Evolutionary conservation across 2,888 invertebrate genomes (phyloP).

Genomic region (Sinhomidia bicolor): DNA sequence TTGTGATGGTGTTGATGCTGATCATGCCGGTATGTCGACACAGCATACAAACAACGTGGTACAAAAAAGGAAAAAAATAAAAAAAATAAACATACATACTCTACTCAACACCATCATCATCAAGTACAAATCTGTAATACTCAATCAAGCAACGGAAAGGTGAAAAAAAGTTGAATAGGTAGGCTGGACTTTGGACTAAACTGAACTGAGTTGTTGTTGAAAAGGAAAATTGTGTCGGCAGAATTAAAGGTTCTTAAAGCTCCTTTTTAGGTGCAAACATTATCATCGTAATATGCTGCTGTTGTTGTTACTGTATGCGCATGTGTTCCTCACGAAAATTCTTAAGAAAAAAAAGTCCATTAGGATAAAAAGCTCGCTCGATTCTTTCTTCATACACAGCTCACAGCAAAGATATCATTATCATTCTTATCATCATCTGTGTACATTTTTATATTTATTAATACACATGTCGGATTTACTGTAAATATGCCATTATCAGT

Average conservation of each 20-base stretch:
- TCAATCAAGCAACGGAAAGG: slow-evolving; percentile 7
- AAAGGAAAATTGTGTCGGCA: slow-evolving; percentile 18
- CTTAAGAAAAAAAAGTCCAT: slow-evolving; percentile 37
- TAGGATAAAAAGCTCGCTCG: slow-evolving; percentile 26
- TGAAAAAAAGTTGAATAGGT: slow-evolving; percentile 4
- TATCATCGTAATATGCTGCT: not conserved
- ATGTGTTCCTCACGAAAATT: not conserved
- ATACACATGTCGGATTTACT: slow-evolving; percentile 19
- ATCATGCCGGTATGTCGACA: not conserved
- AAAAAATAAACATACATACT: not conserved
- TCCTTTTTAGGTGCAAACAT: slow-evolving; percentile 30
- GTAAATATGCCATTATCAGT: not conserved
- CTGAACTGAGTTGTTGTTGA: too few relatives aligned
- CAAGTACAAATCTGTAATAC: not conserved
- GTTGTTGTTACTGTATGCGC: not conserved
- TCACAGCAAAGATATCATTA: not conserved
- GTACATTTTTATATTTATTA: not conserved
- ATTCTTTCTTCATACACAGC: too few relatives aligned
- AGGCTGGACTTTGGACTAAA: not conserved
- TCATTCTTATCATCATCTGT: not conserved
- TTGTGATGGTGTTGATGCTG: not conserved
- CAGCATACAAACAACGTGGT: too few relatives aligned
- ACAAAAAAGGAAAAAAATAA: not conserved
- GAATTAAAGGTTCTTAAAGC: not conserved
- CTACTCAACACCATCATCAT: not conserved